Base-by-base conservation (phyloP, 2,113 vertebrate genomes). In the Chamaetylas fuelleborni region DNA sequence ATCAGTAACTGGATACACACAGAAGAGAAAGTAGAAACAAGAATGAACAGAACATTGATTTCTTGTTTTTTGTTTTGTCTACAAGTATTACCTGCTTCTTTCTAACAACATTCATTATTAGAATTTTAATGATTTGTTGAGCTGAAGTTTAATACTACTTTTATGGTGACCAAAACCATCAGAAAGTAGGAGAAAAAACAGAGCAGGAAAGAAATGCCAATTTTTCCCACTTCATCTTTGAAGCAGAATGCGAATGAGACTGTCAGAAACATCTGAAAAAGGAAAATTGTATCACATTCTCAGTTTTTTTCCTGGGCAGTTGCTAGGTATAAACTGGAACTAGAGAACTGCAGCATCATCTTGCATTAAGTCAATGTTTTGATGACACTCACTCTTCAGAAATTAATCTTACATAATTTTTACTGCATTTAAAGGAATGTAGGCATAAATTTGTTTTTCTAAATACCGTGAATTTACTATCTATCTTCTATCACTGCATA, bases 201-300 rank as follows among this genome's bases (percentile, higher is more conserved):
- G 19, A 78, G 33, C 12, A 85, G 42, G 17, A 38, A 61, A 66
- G 38, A 87, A 84, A 57, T 17, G 8, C 5, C 45, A 7, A 3
- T 47, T 78, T 34, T 73, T 43, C 8, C 22, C 42, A 50, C 23
- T 23, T 58, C 4, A 3, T 29, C 33, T 73, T 38, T 56, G 64
- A 89, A 84, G 24, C 14, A 51, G 11, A 89, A 70, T 26, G 28
- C 61, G 12, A 93, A 69, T 1, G 4, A 56, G 38, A 67, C 14
- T 15, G 9, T 24, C 50, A 67, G n/a, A 91, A 92, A 50, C 15
- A 62, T 26, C 7, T 18, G 10, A 19, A 76, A 80, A 79, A 51
- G 14, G 22, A 38, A 31, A 71, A 28, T 50, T 50, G 61, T 17
- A 45, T 14, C 19, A 33, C 0, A 0, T 33, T 62, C 34, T 36